Base-by-base conservation (phyloP, 1,140 invertebrate genomes). In the Neuroterus valhalla region DNA sequence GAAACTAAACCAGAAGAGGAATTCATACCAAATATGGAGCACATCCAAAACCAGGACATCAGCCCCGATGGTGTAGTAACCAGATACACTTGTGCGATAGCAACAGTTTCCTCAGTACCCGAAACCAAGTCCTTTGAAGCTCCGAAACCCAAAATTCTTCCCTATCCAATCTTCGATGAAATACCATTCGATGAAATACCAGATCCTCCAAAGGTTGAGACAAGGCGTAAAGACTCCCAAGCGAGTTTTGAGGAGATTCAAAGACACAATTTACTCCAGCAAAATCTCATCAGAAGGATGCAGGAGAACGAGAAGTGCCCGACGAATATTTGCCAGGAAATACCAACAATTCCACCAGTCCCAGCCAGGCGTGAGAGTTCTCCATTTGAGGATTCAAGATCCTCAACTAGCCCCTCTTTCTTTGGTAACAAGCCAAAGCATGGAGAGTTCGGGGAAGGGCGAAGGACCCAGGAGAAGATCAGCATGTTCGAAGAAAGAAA, bases 21-120 rank as follows among this genome's bases (percentile, higher is more conserved):
- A 31, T 52, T 45, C 11, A 15, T 31, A 15, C 46, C 68, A 3
- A 77, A 81, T 14, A 85, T 86, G 42, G 79, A 85, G 50, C 85
- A 87, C 26, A 89, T 90, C 10, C 78, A 88, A 26, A 90, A 90
- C 71, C 89, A 90, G 62, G 88, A 90, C 21, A 89, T 89, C 50
- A 86, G 87, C 21, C 73, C 84, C 0, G 87, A 88, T 6, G 87
- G 88, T 5, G 74, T 90, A 0, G 83, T 90, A 0, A 90, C 89
- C 0, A 83, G 88, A 11, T 89, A 89, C 46, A 78, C 89, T 0
- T 83, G 85, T 38, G 89, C 88, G 1, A 86, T 89, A 4, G 89
- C 75, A 6, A 90, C 89, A 0, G 82, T 89, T 1, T 83, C 86
- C 0, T 79, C 86, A 14, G 50, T 26, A 1, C 73, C 81, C 5